phyloP scores from a whole-genome alignment of 2,888 invertebrate species.

The Eretmocerus hayati region DNA sequence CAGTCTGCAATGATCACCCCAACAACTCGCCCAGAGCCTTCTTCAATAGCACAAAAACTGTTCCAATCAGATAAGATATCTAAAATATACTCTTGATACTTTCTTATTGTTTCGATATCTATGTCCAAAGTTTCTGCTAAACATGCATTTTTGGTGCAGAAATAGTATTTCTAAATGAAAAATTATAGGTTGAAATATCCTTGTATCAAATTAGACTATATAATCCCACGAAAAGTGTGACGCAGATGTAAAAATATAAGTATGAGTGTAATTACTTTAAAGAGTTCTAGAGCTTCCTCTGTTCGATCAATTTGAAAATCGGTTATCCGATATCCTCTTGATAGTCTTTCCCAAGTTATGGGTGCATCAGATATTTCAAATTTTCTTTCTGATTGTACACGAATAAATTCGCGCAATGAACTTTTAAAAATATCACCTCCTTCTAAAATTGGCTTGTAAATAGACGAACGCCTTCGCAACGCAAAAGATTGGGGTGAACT shows the following conservation, averaged over 20 bases:
- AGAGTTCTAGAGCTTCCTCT: conserved; percentile 21
- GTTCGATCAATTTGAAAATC: conserved; percentile 25
- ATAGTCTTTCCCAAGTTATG: conserved; percentile 27
- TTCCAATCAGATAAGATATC: conserved; percentile 13
- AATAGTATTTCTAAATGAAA: conserved; percentile 7
- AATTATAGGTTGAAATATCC: no score
- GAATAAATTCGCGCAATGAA: neutral
- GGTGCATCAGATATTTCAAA: conserved; percentile 7
- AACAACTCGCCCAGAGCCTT: conserved; percentile 27
- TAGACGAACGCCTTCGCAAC: conserved; percentile 8
- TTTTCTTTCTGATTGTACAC: neutral
- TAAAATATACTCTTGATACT: conserved; percentile 19
- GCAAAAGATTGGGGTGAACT: neutral
- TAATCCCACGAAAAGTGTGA: no score
- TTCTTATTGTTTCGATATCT: conserved; percentile 1
- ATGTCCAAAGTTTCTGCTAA: conserved; percentile 6
- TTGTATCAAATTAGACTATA: no score
- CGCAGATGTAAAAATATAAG: no score
- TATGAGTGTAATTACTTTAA: conserved; percentile 28
- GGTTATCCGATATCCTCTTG: conserved; percentile 27
- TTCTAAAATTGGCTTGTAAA: conserved; percentile 1
- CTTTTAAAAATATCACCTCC: conserved; percentile 1
- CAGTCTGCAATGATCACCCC: conserved; percentile 24
- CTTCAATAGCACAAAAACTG: conserved; percentile 29
- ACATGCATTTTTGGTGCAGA: conserved; percentile 1